phyloP scores from a whole-genome alignment of 2,888 invertebrate genomes.

The Calephelis perditalis region DNA sequence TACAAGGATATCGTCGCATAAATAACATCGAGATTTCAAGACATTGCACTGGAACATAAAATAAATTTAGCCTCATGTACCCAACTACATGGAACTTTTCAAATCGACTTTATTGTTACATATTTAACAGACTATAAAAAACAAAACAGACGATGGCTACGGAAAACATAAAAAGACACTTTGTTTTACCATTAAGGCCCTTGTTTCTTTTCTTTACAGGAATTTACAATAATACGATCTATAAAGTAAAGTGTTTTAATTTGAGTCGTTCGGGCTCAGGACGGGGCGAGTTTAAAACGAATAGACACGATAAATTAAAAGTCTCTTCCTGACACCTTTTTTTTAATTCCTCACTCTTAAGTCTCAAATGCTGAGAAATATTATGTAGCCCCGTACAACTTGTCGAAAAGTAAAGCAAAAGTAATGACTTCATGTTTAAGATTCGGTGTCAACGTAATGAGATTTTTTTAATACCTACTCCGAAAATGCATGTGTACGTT shows the following conservation, averaged over 20 bases:
- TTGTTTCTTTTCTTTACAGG: constrained; percentile 12
- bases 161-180: constrained; percentile 37
- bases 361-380: no score
- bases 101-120: constrained; percentile 62
- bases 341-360: no score
- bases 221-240: constrained; percentile 21
- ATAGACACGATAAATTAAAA: background rate
- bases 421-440: no score
- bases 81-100: constrained; percentile 38
- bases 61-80: constrained; percentile 66
- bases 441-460: no score
- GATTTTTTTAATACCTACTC: no score
- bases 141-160: constrained; percentile 33
- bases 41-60: constrained; percentile 47
- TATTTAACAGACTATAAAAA: constrained; percentile 53
- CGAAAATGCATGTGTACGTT: no score
- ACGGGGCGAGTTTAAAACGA: background rate
- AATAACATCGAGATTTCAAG: constrained; percentile 12
- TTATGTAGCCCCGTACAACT: no score
- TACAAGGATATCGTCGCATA: constrained; percentile 14
- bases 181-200: constrained; percentile 27
- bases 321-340: no score
- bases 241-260: constrained; percentile 49
- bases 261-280: constrained; percentile 28
- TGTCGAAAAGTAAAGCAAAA: no score